These are phyloP conservation scores for Malurus melanocephalus DNA, from an alignment of 2,113 vertebrate species.

Conservation along the genomic window DNA sequence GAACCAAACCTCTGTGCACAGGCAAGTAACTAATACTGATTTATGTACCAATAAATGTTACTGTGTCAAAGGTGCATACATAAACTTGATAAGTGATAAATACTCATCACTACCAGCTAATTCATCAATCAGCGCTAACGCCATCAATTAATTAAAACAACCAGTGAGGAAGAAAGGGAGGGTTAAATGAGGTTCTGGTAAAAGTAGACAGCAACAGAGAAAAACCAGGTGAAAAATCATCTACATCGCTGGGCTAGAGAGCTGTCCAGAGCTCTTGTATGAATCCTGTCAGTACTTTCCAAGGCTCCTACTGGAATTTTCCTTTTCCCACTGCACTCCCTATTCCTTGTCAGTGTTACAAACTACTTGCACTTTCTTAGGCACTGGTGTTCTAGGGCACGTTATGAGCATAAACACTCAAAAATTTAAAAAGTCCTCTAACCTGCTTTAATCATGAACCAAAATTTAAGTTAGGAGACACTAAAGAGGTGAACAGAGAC, in stretches of 20 bases:
- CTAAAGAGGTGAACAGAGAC: background rate
- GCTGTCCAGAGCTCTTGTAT: background rate
- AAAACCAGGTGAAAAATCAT: background rate
- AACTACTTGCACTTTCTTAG: background rate
- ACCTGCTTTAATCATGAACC: background rate
- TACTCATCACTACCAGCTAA: background rate
- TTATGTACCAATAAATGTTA: background rate
- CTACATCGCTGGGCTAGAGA: background rate
- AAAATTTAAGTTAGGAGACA: background rate
- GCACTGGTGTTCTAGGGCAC: background rate
- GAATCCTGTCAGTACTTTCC: background rate
- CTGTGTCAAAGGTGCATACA: rapidly evolving
- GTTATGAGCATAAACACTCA: background rate
- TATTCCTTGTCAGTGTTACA: background rate
- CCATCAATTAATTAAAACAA: background rate
- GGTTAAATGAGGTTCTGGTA: background rate
- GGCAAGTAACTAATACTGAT: background rate
- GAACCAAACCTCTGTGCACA: background rate
- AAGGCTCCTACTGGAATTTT: background rate
- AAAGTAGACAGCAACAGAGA: background rate
- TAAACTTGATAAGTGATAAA: background rate
- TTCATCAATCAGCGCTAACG: background rate
- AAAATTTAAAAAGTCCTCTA: background rate
- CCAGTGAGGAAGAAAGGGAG: background rate
- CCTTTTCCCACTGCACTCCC: background rate